These are phyloP conservation scores for Chalcosyrphus nemorum DNA, from an alignment of 2,888 invertebrate genomes.

Conservation along the genomic window DNA sequence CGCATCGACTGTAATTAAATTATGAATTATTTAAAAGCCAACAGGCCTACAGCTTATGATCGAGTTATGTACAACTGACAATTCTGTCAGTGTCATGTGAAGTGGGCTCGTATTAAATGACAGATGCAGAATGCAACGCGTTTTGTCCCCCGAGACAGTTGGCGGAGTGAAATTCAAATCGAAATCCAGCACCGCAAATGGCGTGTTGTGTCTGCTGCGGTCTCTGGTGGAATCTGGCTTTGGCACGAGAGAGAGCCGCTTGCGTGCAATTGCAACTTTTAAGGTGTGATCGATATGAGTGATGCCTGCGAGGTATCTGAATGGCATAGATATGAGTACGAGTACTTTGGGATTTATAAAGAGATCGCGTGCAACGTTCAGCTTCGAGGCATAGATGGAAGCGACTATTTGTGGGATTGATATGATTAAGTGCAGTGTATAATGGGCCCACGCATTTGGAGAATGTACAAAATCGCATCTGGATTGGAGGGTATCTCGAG, in stretches of 20 bases:
- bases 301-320: constrained; percentile 46
- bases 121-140: constrained; percentile 11
- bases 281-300: constrained; percentile 60
- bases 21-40: constrained; percentile 50
- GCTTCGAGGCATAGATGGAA: not conserved
- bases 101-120: constrained; percentile 12
- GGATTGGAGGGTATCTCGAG: no score
- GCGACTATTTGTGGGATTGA: not conserved
- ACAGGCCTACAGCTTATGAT: constrained; percentile 25
- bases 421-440: constrained; percentile 3
- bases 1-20: constrained; percentile 48
- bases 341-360: not conserved
- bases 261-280: constrained; percentile 42
- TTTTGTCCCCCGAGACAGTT: constrained; percentile 40
- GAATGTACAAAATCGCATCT: no score
- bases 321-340: not conserved
- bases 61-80: constrained; percentile 62
- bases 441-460: constrained; percentile 11
- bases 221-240: constrained; percentile 5
- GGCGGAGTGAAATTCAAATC: constrained; percentile 39
- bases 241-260: constrained; percentile 1
- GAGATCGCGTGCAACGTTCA: not conserved
- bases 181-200: constrained; percentile 29
- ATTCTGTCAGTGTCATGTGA: constrained; percentile 39
- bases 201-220: constrained; percentile 27